phyloP scores from a whole-genome alignment of 2,113 vertebrate species.

The Mustela lutreola region DNA sequence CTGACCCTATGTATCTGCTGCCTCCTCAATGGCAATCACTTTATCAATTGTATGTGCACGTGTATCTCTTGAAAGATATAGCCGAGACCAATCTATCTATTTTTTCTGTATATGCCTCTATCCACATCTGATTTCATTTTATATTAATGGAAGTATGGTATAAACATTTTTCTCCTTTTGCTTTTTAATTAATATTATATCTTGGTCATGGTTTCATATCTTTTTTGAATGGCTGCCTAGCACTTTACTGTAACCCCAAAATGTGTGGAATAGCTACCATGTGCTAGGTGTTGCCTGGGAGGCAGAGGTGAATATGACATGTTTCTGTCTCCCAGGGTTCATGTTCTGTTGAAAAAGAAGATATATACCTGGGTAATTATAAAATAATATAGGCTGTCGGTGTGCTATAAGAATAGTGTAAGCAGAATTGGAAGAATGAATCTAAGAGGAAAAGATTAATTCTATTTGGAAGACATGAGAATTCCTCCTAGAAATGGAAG shows the following conservation, averaged over 20 bases:
- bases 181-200: conserved; percentile 36
- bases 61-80: background rate
- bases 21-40: background rate
- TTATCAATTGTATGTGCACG: background rate
- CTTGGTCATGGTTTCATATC: background rate
- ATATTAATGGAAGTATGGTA: background rate
- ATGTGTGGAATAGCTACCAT: background rate
- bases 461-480: background rate
- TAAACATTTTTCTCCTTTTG: background rate
- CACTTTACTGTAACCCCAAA: background rate
- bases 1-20: background rate
- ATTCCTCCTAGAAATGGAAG: background rate
- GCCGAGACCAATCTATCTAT: background rate
- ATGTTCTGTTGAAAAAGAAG: background rate
- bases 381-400: background rate
- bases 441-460: background rate
- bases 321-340: background rate
- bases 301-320: background rate
- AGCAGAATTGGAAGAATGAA: conserved; percentile 15
- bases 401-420: background rate
- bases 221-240: background rate
- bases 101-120: background rate
- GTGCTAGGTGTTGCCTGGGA: background rate
- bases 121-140: conserved; percentile 54
- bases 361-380: background rate